Conservation (phyloP, 1,140 invertebrate species). For the Macrostomum lignano region DNA sequence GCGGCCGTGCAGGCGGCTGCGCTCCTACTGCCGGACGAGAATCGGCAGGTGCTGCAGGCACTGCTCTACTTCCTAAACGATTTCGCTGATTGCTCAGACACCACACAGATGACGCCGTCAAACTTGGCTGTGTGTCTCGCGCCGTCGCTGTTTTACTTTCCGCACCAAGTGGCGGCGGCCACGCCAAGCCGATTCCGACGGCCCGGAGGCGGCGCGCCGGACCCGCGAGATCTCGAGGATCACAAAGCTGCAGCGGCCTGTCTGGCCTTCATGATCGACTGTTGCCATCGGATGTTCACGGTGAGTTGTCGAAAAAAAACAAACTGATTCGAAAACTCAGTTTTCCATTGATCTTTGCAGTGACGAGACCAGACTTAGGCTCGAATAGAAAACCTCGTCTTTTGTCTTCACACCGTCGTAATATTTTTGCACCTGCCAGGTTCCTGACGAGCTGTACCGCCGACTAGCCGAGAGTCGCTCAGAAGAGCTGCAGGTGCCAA, state of each 20-base stretch:
- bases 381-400: too few relatives aligned
- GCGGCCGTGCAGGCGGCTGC: conserved; percentile 62
- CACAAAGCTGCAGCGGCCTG: conserved; percentile 55
- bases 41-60: conserved; percentile 56
- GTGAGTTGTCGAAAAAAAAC: conserved; percentile 33
- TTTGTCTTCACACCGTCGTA: too few relatives aligned
- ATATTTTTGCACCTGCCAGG: too few relatives aligned
- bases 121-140: conserved; percentile 75
- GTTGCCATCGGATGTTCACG: conserved; percentile 47
- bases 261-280: conserved; percentile 37
- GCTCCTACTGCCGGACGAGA: conserved; percentile 61
- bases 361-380: too few relatives aligned
- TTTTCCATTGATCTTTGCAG: too few relatives aligned
- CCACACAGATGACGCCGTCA: conserved; percentile 53
- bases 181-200: conserved; percentile 22
- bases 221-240: conserved; percentile 55
- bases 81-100: conserved; percentile 22
- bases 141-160: conserved; percentile 51
- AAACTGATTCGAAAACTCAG: too few relatives aligned
- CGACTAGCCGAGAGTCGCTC: too few relatives aligned
- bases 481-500: too few relatives aligned
- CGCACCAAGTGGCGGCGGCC: conserved; percentile 12
- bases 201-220: conserved; percentile 43
- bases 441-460: too few relatives aligned
- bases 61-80: conserved; percentile 53